phyloP scores from a whole-genome alignment of 2,888 invertebrate species.

The Aricia artaxerxes region DNA sequence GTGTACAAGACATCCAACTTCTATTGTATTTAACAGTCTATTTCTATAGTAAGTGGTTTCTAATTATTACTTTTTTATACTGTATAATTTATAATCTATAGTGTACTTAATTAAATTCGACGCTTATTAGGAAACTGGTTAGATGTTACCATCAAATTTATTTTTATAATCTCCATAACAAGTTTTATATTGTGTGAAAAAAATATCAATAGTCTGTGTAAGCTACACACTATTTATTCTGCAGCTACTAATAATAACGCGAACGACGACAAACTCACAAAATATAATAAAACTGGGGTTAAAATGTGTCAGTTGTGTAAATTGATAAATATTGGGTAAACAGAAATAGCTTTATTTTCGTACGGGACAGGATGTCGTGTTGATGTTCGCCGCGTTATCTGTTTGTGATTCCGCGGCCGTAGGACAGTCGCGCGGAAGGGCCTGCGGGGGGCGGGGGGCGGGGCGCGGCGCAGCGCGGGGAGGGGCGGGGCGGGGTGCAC shows the following conservation, averaged over 20 bases:
- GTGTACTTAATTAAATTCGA: not conserved
- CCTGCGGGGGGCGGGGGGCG: conserved; percentile 46
- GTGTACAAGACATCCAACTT: not conserved
- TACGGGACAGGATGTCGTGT: conserved; percentile 46
- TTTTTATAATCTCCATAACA: not conserved
- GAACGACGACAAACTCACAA: not conserved
- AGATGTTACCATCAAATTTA: not conserved
- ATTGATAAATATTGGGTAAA: conserved; percentile 45
- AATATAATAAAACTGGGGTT: not conserved
- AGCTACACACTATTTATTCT: not conserved
- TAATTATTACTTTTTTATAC: not conserved
- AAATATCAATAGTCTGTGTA: not conserved
- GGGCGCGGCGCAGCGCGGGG: conserved; percentile 51
- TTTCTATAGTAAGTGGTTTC: not conserved
- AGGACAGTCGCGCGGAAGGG: conserved; percentile 61
- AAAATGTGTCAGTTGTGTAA: conserved; percentile 7
- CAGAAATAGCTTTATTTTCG: conserved; percentile 46
- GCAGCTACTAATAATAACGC: not conserved
- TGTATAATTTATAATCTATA: not conserved
- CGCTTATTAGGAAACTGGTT: not conserved
- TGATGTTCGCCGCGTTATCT: conserved; percentile 47
- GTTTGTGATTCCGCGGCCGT: conserved; percentile 72
- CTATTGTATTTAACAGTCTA: not conserved
- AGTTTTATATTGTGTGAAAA: not conserved
- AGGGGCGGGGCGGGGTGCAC: conserved; percentile 67